Evolutionary conservation across 92 coral and sea anemone species (phyloP), one percentile per base, ranked within the genome.

Genomic region (Phymanthus crucifer): DNA sequence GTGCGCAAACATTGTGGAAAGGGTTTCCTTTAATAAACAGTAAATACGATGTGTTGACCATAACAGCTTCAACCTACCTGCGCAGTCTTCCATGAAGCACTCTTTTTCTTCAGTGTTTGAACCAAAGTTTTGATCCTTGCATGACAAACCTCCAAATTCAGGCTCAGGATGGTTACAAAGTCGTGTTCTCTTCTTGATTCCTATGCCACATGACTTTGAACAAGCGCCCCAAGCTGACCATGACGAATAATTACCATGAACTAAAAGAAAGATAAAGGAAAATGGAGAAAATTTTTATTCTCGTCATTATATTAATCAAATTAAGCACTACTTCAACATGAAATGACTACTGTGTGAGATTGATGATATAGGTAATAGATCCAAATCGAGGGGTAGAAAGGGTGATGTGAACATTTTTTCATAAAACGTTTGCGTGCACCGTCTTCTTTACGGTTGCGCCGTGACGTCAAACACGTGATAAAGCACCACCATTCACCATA

Each of bases 221-320:
- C 97, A 93, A 5, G 89, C 38, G 58, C 97, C 97, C 92, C 93
- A 93, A 70, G 77, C 70, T 0, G 97, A 93, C 97, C 97, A 93
- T 17, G 86, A 31, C 2, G 97, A 90, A 77, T 84, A 93, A 79
- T 93, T 93, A 24, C 97, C 97, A 33, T 93, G 97, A 58, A 93
- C 97, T 93, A 35, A 6, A 9, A 72, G 33, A 21, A 10, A 79
- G 26, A 66, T 38, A 68, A 12, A 37, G 9, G 40, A 5, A 43
- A 45, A 34, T 38, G 45, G 2, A 70, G 48, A 43, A 7, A 7
- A 10, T 11, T 43, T 43, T 1, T 17, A 43, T 43, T n/a, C n/a
- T n/a, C n/a, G n/a, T n/a, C n/a, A n/a, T n/a, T n/a, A n/a, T n/a
- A n/a, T n/a, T n/a, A n/a, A n/a, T n/a, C n/a, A n/a, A n/a, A n/a